These are phyloP conservation scores for Liolophura sinensis DNA, from an alignment of 1,140 invertebrate species.

Conservation along the genomic window DNA sequence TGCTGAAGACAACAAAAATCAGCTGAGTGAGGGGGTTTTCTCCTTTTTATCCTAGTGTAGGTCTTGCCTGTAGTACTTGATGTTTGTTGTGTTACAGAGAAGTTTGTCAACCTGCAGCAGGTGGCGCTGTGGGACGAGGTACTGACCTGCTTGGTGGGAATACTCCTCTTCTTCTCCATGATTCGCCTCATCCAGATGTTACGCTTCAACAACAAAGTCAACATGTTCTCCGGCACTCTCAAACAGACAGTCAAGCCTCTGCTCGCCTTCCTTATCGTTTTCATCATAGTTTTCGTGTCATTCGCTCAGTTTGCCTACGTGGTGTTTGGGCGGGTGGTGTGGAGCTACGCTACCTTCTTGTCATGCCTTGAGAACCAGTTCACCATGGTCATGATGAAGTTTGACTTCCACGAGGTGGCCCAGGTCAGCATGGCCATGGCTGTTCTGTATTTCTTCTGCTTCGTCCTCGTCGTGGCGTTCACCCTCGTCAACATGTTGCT, in stretches of 20 bases:
- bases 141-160: constrained; percentile 48
- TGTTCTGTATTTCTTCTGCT: constrained; percentile 31
- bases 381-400: constrained; percentile 42
- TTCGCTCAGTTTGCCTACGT: constrained; percentile 34
- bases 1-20: too few species aligned
- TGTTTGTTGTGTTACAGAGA: constrained; percentile 14
- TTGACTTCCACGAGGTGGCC: constrained; percentile 24
- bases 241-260: constrained; percentile 26
- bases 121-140: constrained; percentile 41
- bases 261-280: constrained; percentile 35
- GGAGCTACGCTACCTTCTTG: constrained; percentile 28
- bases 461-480: constrained; percentile 32
- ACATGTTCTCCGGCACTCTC: constrained; percentile 33
- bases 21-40: too few species aligned
- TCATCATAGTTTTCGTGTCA: constrained; percentile 37
- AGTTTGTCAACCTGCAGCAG: constrained; percentile 22
- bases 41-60: too few species aligned
- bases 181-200: constrained; percentile 58
- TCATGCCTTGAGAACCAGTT: constrained; percentile 33
- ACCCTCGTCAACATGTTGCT: constrained; percentile 40
- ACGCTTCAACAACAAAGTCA: constrained; percentile 55
- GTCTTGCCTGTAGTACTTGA: neutral
- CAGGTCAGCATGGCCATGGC: constrained; percentile 25
- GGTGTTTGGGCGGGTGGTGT: constrained; percentile 27
- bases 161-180: constrained; percentile 57